These are phyloP conservation scores for Chaenogobius annularis DNA, from an alignment of 2,113 vertebrate species.

Conservation along the genomic window DNA sequence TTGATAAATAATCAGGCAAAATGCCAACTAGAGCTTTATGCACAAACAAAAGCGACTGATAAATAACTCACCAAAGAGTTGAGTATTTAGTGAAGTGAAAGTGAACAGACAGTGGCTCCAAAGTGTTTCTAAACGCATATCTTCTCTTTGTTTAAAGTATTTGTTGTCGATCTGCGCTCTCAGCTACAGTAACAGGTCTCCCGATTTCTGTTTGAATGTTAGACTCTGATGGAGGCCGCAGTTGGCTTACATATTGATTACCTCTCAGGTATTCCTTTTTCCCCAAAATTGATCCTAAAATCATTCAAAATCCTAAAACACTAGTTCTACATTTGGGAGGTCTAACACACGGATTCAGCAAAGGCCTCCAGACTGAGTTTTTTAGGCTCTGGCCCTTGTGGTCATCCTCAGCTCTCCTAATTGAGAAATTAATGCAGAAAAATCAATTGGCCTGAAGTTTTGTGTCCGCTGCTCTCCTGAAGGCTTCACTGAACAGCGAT, in stretches of 20 bases:
- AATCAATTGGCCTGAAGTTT: constrained; percentile 77
- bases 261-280: constrained; percentile 57
- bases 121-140: constrained; percentile 20
- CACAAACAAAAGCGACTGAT: neutral
- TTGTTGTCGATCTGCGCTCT: constrained; percentile 50
- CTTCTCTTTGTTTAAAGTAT: constrained; percentile 46
- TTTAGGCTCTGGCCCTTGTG: constrained; percentile 51
- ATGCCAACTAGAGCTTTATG: too few relatives aligned
- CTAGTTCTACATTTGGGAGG: constrained; percentile 51
- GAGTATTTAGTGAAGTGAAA: neutral
- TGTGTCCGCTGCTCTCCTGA: constrained; percentile 65
- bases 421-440: constrained; percentile 79
- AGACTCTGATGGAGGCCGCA: constrained; percentile 48
- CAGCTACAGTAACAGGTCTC: constrained; percentile 51
- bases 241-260: constrained; percentile 63
- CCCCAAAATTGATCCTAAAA: constrained; percentile 64
- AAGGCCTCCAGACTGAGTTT: constrained; percentile 54
- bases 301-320: constrained; percentile 52
- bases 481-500: constrained; percentile 69
- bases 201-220: constrained; percentile 52
- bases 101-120: neutral
- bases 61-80: neutral
- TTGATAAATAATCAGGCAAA: too few relatives aligned
- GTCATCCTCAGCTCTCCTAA: constrained; percentile 63
- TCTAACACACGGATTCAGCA: constrained; percentile 28